These are phyloP conservation scores for Vicugna pacos DNA, from an alignment of 2,113 vertebrate species.

Conservation along the genomic window DNA sequence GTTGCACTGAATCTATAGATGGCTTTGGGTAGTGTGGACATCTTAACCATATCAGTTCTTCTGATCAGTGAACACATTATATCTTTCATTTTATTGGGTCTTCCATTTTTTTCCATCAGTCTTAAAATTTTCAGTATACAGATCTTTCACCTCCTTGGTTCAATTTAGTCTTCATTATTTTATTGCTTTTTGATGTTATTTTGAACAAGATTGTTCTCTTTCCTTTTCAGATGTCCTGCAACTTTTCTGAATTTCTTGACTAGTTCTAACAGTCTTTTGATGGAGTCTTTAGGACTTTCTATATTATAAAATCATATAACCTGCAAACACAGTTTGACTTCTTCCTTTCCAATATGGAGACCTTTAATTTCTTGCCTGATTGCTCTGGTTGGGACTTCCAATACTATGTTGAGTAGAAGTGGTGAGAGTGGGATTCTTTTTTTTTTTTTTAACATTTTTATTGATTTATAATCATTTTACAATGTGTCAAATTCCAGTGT, in stretches of 20 bases:
- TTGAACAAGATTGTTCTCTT: not conserved
- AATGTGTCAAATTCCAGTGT: too few species aligned
- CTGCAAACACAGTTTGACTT: not conserved
- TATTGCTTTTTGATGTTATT: not conserved
- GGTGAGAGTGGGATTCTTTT: not conserved
- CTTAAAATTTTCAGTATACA: not conserved
- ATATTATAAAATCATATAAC: not conserved
- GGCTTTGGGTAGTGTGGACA: not conserved
- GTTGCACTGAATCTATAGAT: not conserved
- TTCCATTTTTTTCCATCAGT: not conserved
- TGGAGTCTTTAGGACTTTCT: not conserved
- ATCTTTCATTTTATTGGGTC: not conserved
- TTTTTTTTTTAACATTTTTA: too few species aligned
- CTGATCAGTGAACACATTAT: not conserved
- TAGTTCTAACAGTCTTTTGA: not conserved
- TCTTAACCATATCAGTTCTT: not conserved
- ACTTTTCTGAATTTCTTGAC: not conserved
- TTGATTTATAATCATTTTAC: too few species aligned
- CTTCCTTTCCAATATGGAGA: not conserved
- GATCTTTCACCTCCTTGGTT: not conserved
- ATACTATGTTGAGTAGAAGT: not conserved
- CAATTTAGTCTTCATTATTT: not conserved
- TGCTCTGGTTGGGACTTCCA: not conserved
- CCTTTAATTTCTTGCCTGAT: not conserved
- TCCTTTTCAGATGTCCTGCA: not conserved